Conservation (phyloP, 1,140 invertebrate genomes). For the Orius insidiosus region DNA sequence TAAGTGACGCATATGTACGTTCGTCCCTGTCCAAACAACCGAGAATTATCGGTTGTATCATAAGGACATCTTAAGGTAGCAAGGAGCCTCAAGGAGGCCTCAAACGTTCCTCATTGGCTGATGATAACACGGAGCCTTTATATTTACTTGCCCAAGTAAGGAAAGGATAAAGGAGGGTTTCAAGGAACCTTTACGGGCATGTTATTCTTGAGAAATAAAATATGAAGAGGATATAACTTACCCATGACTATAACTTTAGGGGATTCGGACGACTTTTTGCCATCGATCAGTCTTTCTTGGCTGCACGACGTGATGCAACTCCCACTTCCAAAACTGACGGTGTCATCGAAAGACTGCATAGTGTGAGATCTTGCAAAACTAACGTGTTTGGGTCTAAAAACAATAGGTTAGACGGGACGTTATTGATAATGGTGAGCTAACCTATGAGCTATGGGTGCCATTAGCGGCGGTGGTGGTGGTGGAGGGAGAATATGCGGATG, state of each 20-base stretch:
- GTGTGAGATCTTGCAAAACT: conserved; percentile 77
- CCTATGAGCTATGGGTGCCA: conserved; percentile 15
- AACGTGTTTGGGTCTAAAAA: conserved; percentile 62
- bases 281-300: conserved; percentile 50
- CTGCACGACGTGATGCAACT: conserved; percentile 38
- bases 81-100: too few relatives aligned
- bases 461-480: conserved; percentile 29
- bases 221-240: conserved; percentile 18
- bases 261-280: conserved; percentile 32
- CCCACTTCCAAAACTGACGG: conserved; percentile 29
- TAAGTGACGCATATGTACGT: too few relatives aligned
- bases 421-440: background rate
- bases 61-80: too few relatives aligned
- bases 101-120: too few relatives aligned
- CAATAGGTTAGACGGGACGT: background rate
- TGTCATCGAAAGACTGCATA: conserved; percentile 60
- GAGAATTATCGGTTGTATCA: too few relatives aligned
- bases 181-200: background rate
- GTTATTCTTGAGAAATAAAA: background rate
- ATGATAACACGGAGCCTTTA: too few relatives aligned
- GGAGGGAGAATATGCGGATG: conserved; percentile 32
- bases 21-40: too few relatives aligned
- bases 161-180: too few relatives aligned
- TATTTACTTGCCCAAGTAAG: too few relatives aligned
- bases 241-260: conserved; percentile 25